Percentiles rank a stretch among this genome's conserved stretches.
These are phyloP conservation scores for Pardalotus punctatus DNA, from an alignment of 2,113 vertebrate genomes.

Conservation along the genomic window DNA sequence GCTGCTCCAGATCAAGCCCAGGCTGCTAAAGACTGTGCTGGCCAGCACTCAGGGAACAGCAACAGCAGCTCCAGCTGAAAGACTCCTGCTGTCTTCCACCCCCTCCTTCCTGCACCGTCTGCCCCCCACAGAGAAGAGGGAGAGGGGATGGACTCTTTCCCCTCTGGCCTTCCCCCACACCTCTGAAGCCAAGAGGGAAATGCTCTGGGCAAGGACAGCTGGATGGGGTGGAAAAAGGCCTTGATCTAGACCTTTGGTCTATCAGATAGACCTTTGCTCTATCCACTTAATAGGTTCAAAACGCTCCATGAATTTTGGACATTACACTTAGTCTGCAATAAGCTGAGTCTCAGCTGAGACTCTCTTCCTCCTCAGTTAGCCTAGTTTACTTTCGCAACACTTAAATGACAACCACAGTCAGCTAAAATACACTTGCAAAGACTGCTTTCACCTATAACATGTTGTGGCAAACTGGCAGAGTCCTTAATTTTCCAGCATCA, in stretches of 20 bases:
- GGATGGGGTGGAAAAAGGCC: neutral
- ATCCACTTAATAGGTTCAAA: neutral
- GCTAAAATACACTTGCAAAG: neutral
- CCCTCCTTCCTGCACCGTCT: neutral
- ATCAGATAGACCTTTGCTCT: constrained; percentile 7
- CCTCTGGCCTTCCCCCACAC: neutral
- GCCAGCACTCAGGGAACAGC: neutral
- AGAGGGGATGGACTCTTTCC: neutral
- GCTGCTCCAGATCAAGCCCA: neutral
- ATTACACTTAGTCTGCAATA: neutral
- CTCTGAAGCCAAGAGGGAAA: neutral
- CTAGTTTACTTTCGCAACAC: neutral
- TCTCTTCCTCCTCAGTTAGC: neutral
- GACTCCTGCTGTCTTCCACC: neutral
- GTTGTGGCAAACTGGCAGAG: neutral
- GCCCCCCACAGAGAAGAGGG: neutral
- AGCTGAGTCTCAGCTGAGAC: neutral
- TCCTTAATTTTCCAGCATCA: neutral
- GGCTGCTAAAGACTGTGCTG: neutral
- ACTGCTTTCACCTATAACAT: neutral
- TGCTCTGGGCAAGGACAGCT: neutral
- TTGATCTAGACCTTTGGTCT: neutral
- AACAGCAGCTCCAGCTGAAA: neutral
- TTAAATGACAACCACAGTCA: neutral
- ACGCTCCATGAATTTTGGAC: neutral